These are phyloP conservation scores for Carabus problematicus DNA, from an alignment of 2,888 invertebrate species.

Conservation along the genomic window DNA sequence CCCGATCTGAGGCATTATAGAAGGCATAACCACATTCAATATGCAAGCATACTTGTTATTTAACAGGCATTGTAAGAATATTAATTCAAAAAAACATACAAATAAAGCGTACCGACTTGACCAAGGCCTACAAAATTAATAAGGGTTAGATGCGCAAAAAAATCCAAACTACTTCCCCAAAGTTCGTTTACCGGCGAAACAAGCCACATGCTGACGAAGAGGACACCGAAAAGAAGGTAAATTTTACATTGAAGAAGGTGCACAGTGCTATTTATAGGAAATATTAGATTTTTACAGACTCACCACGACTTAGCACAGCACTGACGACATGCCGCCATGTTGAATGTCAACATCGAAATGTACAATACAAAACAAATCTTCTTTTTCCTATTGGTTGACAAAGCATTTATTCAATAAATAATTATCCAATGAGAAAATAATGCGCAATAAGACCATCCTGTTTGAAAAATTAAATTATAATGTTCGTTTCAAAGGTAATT, in stretches of 20 bases:
- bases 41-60: constrained; percentile 11
- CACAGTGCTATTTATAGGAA: constrained; percentile 41
- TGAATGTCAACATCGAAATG: constrained; percentile 76
- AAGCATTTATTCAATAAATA: constrained; percentile 43
- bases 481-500: constrained; percentile 2
- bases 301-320: constrained; percentile 97
- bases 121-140: constrained; percentile 40
- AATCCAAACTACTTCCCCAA: constrained; percentile 21
- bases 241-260: constrained; percentile 34
- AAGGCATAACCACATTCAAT: constrained; percentile 7
- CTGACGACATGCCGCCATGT: constrained; percentile 96
- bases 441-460: constrained; percentile 42
- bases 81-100: constrained; percentile 26
- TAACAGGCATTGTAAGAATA: not conserved
- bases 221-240: constrained; percentile 28
- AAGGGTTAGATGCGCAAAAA: constrained; percentile 42
- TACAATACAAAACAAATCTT: constrained; percentile 55
- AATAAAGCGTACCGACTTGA: constrained; percentile 27
- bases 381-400: constrained; percentile 40
- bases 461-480: constrained; percentile 39
- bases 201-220: constrained; percentile 28
- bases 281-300: constrained; percentile 63
- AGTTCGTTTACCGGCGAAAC: constrained; percentile 19
- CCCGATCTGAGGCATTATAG: constrained; percentile 6
- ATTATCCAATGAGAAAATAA: constrained; percentile 41